Evolutionary conservation across 2,888 invertebrate genomes (phyloP), one percentile per base, ranked within the genome.

Genomic region (Parnassius apollo): DNA sequence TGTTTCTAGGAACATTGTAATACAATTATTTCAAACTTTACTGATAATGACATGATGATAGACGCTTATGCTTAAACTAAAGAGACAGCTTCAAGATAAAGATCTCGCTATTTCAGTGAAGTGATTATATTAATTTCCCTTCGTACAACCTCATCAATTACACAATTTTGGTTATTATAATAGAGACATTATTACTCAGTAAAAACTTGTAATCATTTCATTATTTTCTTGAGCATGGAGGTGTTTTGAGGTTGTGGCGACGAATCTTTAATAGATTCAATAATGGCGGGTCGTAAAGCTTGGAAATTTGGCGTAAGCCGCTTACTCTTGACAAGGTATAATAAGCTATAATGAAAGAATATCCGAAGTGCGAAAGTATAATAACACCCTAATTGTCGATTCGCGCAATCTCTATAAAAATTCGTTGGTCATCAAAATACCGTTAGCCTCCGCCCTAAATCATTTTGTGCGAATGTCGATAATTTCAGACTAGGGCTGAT

Each of bases 381-480:
- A 86, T 82, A 80, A 81, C 80, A 75, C 77, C 76, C 75, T 81
- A 83, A 85, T 83, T 81, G 81, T 62, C 73, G 75, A 76, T 82
- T 83, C 82, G 72, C 71, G 82, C 80, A 81, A 84, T 84, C 75
- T 83, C 82, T 82, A 84, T 86, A 81, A 86, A 83, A 85, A 83
- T 79, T 82, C 82, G 72, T 71, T 69, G 71, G 69, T 72, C 78
- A 76, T 72, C 72, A 70, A 70, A 78, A 74, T 75, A 83, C 86
- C 88, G 90, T 89, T 89, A 88, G 81, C 70, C 71, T 79, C 65
- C 79, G 86, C 88, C 90, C 83, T 80, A 72, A 67, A 75, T 74
- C 78, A 77, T 83, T 83, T 82, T 81, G 80, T 82, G 78, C 75
- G 81, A 80, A 83, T 78, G 82, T 83, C 85, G 88, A 87, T 90